Percentiles rank a stretch among this genome's conserved stretches.
Conservation (phyloP, 2,113 vertebrate species). For the Dinomys branickii region DNA sequence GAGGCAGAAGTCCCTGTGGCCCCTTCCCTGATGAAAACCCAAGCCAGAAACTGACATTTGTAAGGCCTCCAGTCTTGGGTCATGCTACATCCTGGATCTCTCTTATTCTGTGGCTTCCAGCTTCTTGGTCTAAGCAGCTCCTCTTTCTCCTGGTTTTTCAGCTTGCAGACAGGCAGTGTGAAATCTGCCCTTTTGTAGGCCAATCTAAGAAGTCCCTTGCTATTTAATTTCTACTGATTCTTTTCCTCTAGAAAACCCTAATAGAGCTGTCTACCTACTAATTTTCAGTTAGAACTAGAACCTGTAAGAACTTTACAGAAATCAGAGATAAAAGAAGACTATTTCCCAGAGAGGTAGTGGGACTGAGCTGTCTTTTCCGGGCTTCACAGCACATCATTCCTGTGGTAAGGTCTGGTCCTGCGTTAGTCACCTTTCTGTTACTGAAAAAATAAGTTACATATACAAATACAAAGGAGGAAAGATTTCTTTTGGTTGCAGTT, state of each 20-base stretch:
- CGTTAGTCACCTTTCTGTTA: not conserved
- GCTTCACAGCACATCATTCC: not conserved
- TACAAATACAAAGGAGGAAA: not conserved
- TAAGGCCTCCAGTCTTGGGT: not conserved
- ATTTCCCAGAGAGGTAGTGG: not conserved
- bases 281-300: not conserved
- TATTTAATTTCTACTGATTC: not conserved
- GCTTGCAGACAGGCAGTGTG: not conserved
- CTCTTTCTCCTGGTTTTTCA: not conserved
- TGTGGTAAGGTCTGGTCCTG: too few relatives aligned
- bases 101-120: not conserved
- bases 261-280: not conserved
- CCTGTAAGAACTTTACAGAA: not conserved
- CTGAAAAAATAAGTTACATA: not conserved
- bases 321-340: not conserved
- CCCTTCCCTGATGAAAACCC: not conserved
- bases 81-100: not conserved
- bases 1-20: not conserved
- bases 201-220: not conserved
- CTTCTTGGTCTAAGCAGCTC: not conserved
- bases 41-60: not conserved
- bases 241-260: not conserved
- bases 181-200: not conserved
- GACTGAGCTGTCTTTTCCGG: fast-evolving
- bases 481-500: not conserved